Evolutionary conservation across 1,140 invertebrate genomes (phyloP).

Genomic region (Chelonus insularis): DNA sequence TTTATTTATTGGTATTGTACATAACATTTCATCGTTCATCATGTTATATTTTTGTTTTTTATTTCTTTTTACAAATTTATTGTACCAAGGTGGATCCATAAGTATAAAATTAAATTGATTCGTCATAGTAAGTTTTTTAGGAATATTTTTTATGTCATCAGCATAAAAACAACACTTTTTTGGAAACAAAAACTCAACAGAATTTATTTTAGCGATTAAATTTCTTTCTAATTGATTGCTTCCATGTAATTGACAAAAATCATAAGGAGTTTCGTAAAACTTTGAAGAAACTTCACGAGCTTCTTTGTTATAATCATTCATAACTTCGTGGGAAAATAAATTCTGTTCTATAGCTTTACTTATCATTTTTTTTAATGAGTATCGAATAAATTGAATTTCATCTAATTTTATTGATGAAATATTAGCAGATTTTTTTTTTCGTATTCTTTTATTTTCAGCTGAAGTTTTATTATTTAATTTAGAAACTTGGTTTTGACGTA

Average conservation of each 20-base stretch:
- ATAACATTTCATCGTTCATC: slow-evolving; percentile 75
- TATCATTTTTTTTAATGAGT: not conserved
- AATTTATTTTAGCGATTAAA: slow-evolving; percentile 40
- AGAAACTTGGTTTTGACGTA: slow-evolving; percentile 42
- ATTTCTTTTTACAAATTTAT: slow-evolving; percentile 87
- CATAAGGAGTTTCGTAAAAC: slow-evolving; percentile 42
- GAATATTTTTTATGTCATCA: slow-evolving; percentile 55
- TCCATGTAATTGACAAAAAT: slow-evolving; percentile 44
- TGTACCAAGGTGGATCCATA: slow-evolving; percentile 92
- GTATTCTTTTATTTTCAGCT: slow-evolving; percentile 21
- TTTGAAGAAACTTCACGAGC: slow-evolving; percentile 43
- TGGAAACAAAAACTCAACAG: slow-evolving; percentile 56
- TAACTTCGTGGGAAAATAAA: slow-evolving; percentile 33
- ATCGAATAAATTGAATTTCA: slow-evolving; percentile 12
- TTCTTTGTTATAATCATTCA: slow-evolving; percentile 48
- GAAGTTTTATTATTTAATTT: slow-evolving; percentile 20
- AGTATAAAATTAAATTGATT: slow-evolving; percentile 77
- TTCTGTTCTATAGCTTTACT: slow-evolving; percentile 21
- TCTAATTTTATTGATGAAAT: not conserved
- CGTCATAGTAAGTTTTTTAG: slow-evolving; percentile 41
- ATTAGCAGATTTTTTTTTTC: not conserved
- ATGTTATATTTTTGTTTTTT: slow-evolving; percentile 74
- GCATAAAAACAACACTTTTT: slow-evolving; percentile 56
- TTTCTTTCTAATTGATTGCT: slow-evolving; percentile 40
- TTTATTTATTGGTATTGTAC: slow-evolving; percentile 67